Evolutionary conservation across 1,140 invertebrate genomes (phyloP).

Genomic region (fruit fly (Drosophila melanogaster)): DNA sequence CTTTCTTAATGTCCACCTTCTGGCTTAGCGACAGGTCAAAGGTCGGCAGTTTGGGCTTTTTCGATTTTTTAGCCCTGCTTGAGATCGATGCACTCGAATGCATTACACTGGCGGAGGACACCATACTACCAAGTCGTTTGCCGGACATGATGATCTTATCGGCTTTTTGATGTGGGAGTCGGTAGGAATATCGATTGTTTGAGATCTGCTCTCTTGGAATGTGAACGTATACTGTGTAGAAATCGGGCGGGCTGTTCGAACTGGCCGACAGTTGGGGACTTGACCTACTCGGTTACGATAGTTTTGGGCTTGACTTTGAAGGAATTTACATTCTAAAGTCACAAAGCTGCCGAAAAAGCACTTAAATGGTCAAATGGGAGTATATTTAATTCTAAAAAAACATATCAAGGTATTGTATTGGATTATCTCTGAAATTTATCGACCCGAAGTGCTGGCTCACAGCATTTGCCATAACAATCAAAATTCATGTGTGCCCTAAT

Average conservation of each 20-base stretch:
- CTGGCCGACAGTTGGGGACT: not conserved
- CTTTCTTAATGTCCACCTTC: conserved; percentile 96
- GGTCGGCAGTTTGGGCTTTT: conserved; percentile 87
- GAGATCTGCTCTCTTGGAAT: not conserved
- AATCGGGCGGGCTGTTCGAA: conserved; percentile 5
- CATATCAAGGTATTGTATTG: no score
- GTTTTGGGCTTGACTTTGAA: not conserved
- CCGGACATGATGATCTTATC: conserved; percentile 2
- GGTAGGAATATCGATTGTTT: not conserved
- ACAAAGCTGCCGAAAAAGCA: no score
- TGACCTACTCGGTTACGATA: conserved; percentile 4
- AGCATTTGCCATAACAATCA: conserved; percentile 22
- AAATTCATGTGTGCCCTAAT: conserved; percentile 17
- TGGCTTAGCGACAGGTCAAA: conserved; percentile 95
- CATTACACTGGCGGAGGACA: conserved; percentile 30
- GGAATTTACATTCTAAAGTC: not conserved
- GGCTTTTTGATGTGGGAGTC: not conserved
- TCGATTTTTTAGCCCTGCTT: not conserved
- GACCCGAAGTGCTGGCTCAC: not conserved
- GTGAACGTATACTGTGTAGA: conserved; percentile 10
- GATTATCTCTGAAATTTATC: not conserved
- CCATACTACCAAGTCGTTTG: conserved; percentile 5
- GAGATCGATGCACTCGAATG: conserved; percentile 22
- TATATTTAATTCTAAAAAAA: no score
- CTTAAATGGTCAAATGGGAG: no score